Evolutionary conservation across 2,888 invertebrate species (phyloP).

Genomic region (Catotricha subobsoleta): DNA sequence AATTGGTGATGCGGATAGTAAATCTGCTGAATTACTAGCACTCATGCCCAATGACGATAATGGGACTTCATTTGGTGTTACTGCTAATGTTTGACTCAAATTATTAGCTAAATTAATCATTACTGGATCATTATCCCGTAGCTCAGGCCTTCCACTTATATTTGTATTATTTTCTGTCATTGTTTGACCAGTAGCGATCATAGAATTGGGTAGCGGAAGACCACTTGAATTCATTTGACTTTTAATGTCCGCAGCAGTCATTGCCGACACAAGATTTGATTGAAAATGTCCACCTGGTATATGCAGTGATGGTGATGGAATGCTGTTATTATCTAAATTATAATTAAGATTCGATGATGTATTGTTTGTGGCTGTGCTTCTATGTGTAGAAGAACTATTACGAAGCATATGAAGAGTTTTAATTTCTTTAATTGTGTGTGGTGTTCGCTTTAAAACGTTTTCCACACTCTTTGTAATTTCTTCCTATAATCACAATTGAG

Average conservation of each 20-base stretch:
- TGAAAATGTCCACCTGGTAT: constrained; percentile 20
- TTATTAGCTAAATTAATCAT: not conserved
- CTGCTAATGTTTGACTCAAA: not conserved
- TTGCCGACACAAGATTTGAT: constrained; percentile 20
- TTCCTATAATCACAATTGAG: constrained; percentile 38
- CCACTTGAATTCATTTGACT: not conserved
- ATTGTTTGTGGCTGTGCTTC: too few species aligned
- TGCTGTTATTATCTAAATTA: not conserved
- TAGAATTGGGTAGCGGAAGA: not conserved
- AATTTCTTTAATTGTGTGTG: constrained; percentile 46
- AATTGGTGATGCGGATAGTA: constrained; percentile 39
- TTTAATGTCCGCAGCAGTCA: not conserved
- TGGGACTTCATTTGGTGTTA: not conserved
- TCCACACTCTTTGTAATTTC: constrained; percentile 56
- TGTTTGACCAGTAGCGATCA: not conserved
- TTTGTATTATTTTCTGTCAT: not conserved
- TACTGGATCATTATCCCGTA: not conserved
- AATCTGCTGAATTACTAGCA: constrained; percentile 27
- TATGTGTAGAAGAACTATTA: too few species aligned
- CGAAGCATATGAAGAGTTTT: constrained; percentile 43
- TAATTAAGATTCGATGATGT: not conserved
- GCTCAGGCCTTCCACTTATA: not conserved
- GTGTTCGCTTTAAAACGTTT: constrained; percentile 52
- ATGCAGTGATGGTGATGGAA: too few species aligned
- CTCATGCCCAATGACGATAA: constrained; percentile 9